Percentiles rank a stretch among this genome's conserved stretches.
phyloP scores from a whole-genome alignment of 2,113 vertebrate genomes.

The Brachypodius melanocephalos region DNA sequence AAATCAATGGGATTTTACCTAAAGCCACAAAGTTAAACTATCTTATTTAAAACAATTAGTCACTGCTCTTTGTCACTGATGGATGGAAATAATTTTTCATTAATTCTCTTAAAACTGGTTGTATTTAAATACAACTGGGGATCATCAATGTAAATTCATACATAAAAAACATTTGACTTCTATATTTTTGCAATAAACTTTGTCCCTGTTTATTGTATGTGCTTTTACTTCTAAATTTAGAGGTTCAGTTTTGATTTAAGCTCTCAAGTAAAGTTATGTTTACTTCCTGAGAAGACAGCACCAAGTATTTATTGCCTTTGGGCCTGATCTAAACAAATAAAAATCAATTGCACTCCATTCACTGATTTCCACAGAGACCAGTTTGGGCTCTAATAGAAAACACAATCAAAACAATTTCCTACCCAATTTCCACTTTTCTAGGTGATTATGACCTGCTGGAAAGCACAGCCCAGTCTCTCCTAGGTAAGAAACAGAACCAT shows the following conservation, averaged over 20 bases:
- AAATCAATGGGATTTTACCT: neutral
- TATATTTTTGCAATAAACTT: neutral
- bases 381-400: neutral
- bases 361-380: neutral
- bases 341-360: neutral
- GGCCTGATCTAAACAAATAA: neutral
- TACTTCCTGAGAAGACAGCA: neutral
- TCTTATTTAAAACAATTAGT: neutral
- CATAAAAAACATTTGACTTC: neutral
- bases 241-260: neutral
- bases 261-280: neutral
- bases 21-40: neutral
- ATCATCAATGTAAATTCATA: neutral
- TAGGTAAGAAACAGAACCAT: conserved; percentile 59
- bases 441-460: conserved; percentile 67
- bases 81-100: neutral
- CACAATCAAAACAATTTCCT: neutral
- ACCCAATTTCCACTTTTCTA: conserved; percentile 49
- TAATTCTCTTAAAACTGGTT: neutral
- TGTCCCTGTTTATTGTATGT: neutral
- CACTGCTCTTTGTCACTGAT: neutral
- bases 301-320: neutral
- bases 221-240: neutral
- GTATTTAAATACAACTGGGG: neutral
- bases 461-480: conserved; percentile 57